phyloP scores from a whole-genome alignment of 2,888 invertebrate genomes.

The Spodoptera littoralis region DNA sequence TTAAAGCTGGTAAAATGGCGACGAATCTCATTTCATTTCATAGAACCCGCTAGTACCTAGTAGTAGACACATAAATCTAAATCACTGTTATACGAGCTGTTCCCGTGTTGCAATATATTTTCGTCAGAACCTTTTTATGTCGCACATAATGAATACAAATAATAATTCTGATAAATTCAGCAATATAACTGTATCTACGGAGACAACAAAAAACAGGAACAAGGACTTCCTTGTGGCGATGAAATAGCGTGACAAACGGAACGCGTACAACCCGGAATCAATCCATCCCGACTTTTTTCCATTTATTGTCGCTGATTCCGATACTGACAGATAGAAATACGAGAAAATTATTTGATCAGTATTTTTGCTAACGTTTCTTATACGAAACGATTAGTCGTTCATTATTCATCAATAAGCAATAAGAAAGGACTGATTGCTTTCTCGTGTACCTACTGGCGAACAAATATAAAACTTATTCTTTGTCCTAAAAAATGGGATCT shows the following conservation, averaged over 20 bases:
- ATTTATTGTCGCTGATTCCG: slow-evolving; percentile 65
- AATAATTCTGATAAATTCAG: slow-evolving; percentile 59
- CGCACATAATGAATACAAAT: slow-evolving; percentile 47
- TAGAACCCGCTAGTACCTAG: slow-evolving; percentile 1
- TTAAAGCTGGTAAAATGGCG: slow-evolving; percentile 28
- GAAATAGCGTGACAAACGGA: slow-evolving; percentile 66
- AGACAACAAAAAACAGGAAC: slow-evolving; percentile 61
- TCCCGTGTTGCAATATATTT: slow-evolving; percentile 19
- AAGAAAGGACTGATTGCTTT: slow-evolving; percentile 44
- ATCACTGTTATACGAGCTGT: slow-evolving; percentile 8
- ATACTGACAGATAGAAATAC: slow-evolving; percentile 62
- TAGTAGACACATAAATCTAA: slow-evolving; percentile 18
- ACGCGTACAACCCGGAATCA: slow-evolving; percentile 67
- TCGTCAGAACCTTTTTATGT: slow-evolving; percentile 23
- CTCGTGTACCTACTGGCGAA: slow-evolving; percentile 1
- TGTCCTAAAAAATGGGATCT: slow-evolving; percentile 5
- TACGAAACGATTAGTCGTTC: slow-evolving; percentile 18
- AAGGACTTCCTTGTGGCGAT: slow-evolving; percentile 59
- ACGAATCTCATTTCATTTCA: neutral
- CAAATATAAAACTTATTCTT: slow-evolving; percentile 17
- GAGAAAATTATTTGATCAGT: slow-evolving; percentile 70
- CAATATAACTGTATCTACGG: slow-evolving; percentile 52
- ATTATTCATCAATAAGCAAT: slow-evolving; percentile 42
- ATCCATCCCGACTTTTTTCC: slow-evolving; percentile 67
- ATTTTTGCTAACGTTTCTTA: slow-evolving; percentile 62